phyloP scores from a whole-genome alignment of 2,797 vertebrate genomes.

The Falco columbarius region DNA sequence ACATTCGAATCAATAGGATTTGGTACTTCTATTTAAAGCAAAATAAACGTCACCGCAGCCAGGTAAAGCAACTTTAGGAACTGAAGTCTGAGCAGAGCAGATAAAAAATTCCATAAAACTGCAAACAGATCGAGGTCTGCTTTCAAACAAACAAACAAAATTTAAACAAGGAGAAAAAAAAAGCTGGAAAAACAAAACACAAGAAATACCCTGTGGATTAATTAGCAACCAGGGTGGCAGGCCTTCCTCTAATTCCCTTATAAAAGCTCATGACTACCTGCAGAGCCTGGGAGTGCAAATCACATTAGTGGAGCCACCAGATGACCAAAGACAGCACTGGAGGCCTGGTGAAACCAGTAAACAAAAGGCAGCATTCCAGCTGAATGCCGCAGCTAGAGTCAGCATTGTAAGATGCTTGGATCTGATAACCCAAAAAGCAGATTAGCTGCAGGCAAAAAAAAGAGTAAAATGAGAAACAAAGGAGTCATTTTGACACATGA shows the following conservation, averaged over 20 bases:
- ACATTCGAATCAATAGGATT: background rate
- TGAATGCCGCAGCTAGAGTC: constrained; percentile 88
- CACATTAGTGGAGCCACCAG: constrained; percentile 86
- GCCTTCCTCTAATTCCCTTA: constrained; percentile 85
- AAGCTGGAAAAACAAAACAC: constrained; percentile 43
- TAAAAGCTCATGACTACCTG: constrained; percentile 87
- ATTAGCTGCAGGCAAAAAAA: constrained; percentile 88
- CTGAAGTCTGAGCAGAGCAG: background rate
- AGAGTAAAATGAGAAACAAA: constrained; percentile 89
- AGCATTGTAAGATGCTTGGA: constrained; percentile 80
- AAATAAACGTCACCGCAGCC: background rate
- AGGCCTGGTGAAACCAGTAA: constrained; percentile 81
- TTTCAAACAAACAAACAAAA: background rate
- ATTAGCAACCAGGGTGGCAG: constrained; percentile 83
- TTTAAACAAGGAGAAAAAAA: background rate
- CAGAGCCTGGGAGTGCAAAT: constrained; percentile 92
- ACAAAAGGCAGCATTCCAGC: constrained; percentile 91
- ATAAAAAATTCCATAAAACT: background rate
- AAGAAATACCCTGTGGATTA: constrained; percentile 62
- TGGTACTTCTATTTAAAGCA: background rate
- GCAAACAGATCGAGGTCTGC: background rate
- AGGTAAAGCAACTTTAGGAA: background rate
- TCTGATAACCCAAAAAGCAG: constrained; percentile 81
- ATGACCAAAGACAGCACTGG: constrained; percentile 84
- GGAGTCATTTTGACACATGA: constrained; percentile 95